Percentiles rank a stretch among this genome's conserved stretches.
Evolutionary conservation across 2,113 vertebrate species (phyloP).

Genomic region (Sciurus niger): DNA sequence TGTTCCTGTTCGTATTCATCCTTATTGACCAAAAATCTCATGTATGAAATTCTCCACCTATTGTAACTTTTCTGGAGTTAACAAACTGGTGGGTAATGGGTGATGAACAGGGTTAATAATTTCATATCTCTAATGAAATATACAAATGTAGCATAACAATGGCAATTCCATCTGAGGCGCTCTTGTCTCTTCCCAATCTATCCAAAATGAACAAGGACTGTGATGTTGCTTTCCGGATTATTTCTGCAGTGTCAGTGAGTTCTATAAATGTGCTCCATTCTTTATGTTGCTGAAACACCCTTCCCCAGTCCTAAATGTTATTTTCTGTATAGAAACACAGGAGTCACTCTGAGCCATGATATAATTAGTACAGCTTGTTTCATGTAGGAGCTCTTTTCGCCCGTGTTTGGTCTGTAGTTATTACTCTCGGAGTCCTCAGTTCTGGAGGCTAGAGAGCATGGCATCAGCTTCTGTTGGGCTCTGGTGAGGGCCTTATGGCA

Average conservation of each 20-base stretch:
- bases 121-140: conserved; percentile 93
- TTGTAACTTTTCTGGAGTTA: neutral
- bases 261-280: conserved; percentile 97
- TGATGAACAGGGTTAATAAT: neutral
- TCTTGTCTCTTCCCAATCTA: conserved; percentile 95
- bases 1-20: conserved; percentile 86
- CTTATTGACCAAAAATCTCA: neutral
- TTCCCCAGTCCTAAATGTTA: conserved; percentile 94
- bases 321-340: conserved; percentile 94
- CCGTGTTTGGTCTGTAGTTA: conserved; percentile 99
- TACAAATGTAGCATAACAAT: conserved; percentile 95
- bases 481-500: neutral
- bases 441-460: neutral
- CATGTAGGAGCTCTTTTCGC: conserved; percentile 99
- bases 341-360: conserved; percentile 98
- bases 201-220: conserved; percentile 95
- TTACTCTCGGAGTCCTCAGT: conserved; percentile 92
- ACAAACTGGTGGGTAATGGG: neutral
- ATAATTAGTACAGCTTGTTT: conserved; percentile 96
- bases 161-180: conserved; percentile 96
- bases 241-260: conserved; percentile 94
- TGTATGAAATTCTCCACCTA: neutral
- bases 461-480: neutral
- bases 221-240: conserved; percentile 91
- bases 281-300: conserved; percentile 94